Evolutionary conservation across 2,888 invertebrate species (phyloP), one percentile per base, ranked within the genome.

Genomic region (Byasa hedistus): DNA sequence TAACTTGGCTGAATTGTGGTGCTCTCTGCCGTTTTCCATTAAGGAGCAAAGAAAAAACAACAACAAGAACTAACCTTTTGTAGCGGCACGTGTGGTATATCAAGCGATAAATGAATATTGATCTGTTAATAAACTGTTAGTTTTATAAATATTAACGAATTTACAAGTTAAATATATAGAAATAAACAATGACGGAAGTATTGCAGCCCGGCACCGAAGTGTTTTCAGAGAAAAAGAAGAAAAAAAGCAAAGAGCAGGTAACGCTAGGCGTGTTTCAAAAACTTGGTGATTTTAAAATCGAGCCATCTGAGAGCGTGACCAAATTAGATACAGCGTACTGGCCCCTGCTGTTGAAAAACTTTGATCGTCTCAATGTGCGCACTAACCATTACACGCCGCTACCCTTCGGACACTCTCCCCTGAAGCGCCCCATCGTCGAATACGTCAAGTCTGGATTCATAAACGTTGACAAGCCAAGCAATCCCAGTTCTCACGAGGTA

Each of bases 401-500:
- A 63, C 96, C 98, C 0, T 94, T 94, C 82, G 99, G 99, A 1
- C 94, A 97, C 63, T 99, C 99, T 0, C 99, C 99, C 0, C 86
- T 99, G 10, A 96, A 97, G 85, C 94, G 99, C 64, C 87, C 91
- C 0, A 91, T 91, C 24, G 19, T 76, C 0, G 99, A 99, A 72
- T 99, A 99, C 82, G 91, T 99, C 19, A 96, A 95, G 77, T 94
- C 96, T 51, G 99, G 99, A 5, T 98, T 95, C 81, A 98, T 99
- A 62, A 99, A 99, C 90, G 93, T 99, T 52, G 99, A 99, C 85
- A 99, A 99, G 86, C 99, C 99, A 0, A 96, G 98, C 57, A 99
- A 99, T 90, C 99, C 99, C 0, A 99, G 99, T 71, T 99, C 99
- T 1, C 99, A 99, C 86, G 99, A 99, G 91, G 98, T 99, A 7